phyloP scores from a whole-genome alignment of 2,888 invertebrate species.

The Prosapia bicincta region DNA sequence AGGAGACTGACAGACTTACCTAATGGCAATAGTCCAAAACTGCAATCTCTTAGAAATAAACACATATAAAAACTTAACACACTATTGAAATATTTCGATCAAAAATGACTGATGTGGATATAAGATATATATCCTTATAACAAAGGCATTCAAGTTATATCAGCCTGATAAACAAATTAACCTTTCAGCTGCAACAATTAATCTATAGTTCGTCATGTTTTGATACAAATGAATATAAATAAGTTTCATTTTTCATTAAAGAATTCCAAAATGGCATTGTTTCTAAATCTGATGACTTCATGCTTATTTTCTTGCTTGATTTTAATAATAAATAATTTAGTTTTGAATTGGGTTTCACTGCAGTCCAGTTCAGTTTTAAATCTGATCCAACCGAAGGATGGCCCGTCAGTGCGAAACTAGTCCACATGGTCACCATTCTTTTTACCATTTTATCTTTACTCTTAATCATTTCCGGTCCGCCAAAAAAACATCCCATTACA shows the following conservation, averaged over 20 bases:
- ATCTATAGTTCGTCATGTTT: neutral
- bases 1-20: no score
- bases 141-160: no score
- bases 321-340: neutral
- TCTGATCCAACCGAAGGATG: slow-evolving; percentile 43
- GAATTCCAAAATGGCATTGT: neutral
- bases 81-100: no score
- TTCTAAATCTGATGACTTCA: neutral
- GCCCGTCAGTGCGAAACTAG: slow-evolving; percentile 57
- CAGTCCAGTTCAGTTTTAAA: neutral
- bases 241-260: neutral
- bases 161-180: no score
- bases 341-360: neutral
- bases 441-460: slow-evolving; percentile 45
- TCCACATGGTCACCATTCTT: slow-evolving; percentile 53
- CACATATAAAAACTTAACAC: no score
- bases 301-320: neutral
- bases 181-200: neutral
- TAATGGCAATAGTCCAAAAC: no score
- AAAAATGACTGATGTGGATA: no score
- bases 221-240: neutral
- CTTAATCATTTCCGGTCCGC: neutral
- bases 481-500: neutral
- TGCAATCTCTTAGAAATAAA: no score
- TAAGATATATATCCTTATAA: no score